Evolutionary conservation across 1,140 invertebrate species (phyloP).

Genomic region (Rhizoglyphus robini): DNA sequence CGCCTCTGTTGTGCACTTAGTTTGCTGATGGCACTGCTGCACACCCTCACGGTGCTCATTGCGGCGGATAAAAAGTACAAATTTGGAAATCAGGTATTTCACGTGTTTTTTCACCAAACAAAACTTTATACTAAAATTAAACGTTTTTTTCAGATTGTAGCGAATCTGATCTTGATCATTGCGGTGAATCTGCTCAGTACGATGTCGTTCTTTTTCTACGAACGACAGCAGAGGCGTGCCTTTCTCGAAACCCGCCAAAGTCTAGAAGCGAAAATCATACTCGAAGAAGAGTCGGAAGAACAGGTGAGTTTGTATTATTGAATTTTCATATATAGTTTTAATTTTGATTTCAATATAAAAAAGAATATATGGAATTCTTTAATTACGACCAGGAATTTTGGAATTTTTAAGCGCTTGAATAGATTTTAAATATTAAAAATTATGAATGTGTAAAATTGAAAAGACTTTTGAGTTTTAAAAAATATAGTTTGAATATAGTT

Average conservation of each 20-base stretch:
- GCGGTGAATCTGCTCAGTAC: slow-evolving; percentile 55
- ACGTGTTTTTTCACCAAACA: background rate
- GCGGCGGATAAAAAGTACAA: background rate
- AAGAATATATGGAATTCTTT: background rate
- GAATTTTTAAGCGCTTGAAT: background rate
- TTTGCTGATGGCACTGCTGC: slow-evolving; percentile 36
- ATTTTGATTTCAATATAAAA: background rate
- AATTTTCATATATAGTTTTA: background rate
- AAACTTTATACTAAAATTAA: background rate
- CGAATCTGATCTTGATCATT: slow-evolving; percentile 53
- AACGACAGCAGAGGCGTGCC: slow-evolving; percentile 68
- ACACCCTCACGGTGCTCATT: slow-evolving; percentile 36
- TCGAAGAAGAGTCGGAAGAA: slow-evolving; percentile 81
- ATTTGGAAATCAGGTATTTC: slow-evolving; percentile 13
- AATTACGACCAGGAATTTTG: too few relatives aligned
- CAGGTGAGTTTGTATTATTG: slow-evolving; percentile 44
- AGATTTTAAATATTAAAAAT: too few relatives aligned
- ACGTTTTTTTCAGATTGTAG: too few relatives aligned
- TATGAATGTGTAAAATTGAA: too few relatives aligned
- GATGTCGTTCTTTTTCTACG: slow-evolving; percentile 61
- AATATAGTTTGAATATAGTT: too few relatives aligned
- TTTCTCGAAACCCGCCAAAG: slow-evolving; percentile 82
- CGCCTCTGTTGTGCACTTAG: slow-evolving; percentile 44
- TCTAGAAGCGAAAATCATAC: slow-evolving; percentile 73
- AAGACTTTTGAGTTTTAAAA: too few relatives aligned